Base-by-base conservation (phyloP, 2,888 invertebrate genomes). In the Odontomyia ornata region DNA sequence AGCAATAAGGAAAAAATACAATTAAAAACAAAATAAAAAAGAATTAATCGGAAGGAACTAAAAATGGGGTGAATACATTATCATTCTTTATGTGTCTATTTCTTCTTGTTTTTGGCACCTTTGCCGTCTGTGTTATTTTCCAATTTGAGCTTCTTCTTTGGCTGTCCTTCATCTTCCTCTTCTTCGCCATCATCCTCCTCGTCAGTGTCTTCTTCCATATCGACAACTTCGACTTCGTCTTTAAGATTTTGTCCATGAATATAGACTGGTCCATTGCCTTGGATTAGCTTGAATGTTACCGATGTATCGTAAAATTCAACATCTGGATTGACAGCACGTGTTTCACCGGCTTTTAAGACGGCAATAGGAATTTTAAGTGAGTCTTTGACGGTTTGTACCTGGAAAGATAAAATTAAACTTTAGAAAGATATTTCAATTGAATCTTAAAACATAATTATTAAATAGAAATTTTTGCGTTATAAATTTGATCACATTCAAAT, bases 291-390 rank as follows among this genome's bases (percentile, higher is more conserved):
- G 85, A 95, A 95, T 80, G 93, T 94, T 80, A 95, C 94, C 73
- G 95, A 95, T 71, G 94, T 93, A 86, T 95, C 95, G 9, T 94
- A 94, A 87, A 95, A 95, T 84, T 94, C 93, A 80, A 95, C 90
- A 85, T 95, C 95, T 77, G 95, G 89, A 84, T 93, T 91, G 79
- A 92, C 92, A 82, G 93, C 93, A 82, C 92, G 89, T 56, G 91
- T 91, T 83, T 93, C 92, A 4, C 95, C 95, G 43, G 91, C 92
- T 88, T 94, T 94, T 82, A 95, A 87, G 64, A 94, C 91, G 75
- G 94, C 94, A 80, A 95, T 92, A 3, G 95, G 95, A 82, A 94
- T 93, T 89, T 94, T 94, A 80, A 95, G 91, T 0, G 92, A 90
- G 82, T 94, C 93, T 82, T 86, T 86, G 9, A 83, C 81, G 79